Conservation (phyloP, 2,888 invertebrate genomes). For the Drosophila paranaensis region DNA sequence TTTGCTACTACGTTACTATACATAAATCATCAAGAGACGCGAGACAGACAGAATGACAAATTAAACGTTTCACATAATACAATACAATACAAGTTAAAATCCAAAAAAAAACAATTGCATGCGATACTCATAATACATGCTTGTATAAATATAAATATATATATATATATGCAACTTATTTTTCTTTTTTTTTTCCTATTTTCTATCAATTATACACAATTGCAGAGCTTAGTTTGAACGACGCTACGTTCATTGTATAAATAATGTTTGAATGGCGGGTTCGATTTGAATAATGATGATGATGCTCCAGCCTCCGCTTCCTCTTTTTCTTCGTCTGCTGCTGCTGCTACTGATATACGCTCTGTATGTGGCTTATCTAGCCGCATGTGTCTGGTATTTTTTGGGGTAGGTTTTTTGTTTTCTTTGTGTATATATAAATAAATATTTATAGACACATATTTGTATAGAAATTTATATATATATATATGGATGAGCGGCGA, state of each 20-base stretch:
- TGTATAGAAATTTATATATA: background rate
- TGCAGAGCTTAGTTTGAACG: slow-evolving; percentile 26
- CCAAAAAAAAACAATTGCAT: background rate
- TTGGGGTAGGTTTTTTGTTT: slow-evolving; percentile 1
- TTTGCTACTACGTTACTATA: slow-evolving; percentile 3
- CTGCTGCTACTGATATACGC: slow-evolving; percentile 9
- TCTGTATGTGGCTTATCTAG: slow-evolving; percentile 13
- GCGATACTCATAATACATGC: background rate
- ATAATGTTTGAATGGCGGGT: slow-evolving; percentile 46
- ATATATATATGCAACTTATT: background rate
- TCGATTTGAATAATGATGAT: slow-evolving; percentile 7
- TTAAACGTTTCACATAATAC: slow-evolving; percentile 12
- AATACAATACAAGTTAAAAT: slow-evolving; percentile 11
- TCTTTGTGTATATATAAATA: background rate
- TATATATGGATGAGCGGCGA: slow-evolving; percentile 38
- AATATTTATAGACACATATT: background rate
- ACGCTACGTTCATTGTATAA: slow-evolving; percentile 23
- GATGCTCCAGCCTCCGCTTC: background rate
- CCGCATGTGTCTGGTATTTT: slow-evolving; percentile 27
- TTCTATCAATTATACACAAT: slow-evolving; percentile 22
- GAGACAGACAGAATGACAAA: slow-evolving; percentile 3
- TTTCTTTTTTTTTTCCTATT: background rate
- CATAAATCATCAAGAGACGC: slow-evolving; percentile 9
- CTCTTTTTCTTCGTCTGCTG: background rate
- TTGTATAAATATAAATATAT: too few relatives aligned